phyloP scores from a whole-genome alignment of 2,888 invertebrate genomes.

The Chironomus tentans region DNA sequence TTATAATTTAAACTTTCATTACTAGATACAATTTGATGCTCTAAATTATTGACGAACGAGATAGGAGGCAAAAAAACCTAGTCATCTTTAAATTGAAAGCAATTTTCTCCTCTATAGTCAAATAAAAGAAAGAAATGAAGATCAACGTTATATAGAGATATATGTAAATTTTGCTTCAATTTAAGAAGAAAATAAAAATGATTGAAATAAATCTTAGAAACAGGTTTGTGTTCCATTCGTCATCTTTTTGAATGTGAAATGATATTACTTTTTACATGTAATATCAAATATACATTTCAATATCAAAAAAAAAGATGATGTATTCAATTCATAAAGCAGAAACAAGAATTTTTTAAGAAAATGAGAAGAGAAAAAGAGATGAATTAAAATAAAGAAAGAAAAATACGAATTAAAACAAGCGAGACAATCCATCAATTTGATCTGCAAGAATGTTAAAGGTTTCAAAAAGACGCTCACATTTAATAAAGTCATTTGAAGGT shows the following conservation, averaged over 20 bases:
- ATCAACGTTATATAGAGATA: not conserved
- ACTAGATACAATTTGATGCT: too few relatives aligned
- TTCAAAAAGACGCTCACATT: not conserved
- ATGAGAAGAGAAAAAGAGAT: not conserved
- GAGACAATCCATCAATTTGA: conserved; percentile 27
- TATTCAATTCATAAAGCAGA: not conserved
- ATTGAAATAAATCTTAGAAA: conserved; percentile 22
- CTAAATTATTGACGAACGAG: not conserved
- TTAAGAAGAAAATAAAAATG: not conserved
- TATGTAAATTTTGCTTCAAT: not conserved
- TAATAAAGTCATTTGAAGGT: conserved; percentile 25
- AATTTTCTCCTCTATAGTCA: conserved; percentile 15
- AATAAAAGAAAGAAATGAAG: not conserved
- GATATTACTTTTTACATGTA: conserved; percentile 12
- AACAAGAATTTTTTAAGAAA: not conserved
- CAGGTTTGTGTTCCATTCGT: conserved; percentile 8
- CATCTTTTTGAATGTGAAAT: conserved; percentile 9
- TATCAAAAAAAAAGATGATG: not conserved
- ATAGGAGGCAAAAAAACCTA: not conserved
- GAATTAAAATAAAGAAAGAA: conserved; percentile 3
- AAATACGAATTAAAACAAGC: conserved; percentile 21
- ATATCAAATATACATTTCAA: conserved; percentile 21
- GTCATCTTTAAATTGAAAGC: conserved; percentile 23
- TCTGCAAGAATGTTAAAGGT: not conserved
- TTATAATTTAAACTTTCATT: too few relatives aligned